Percentiles rank a stretch among this genome's conserved stretches.
phyloP scores from a whole-genome alignment of 2,888 invertebrate genomes.

The Zeuzera pyrina region DNA sequence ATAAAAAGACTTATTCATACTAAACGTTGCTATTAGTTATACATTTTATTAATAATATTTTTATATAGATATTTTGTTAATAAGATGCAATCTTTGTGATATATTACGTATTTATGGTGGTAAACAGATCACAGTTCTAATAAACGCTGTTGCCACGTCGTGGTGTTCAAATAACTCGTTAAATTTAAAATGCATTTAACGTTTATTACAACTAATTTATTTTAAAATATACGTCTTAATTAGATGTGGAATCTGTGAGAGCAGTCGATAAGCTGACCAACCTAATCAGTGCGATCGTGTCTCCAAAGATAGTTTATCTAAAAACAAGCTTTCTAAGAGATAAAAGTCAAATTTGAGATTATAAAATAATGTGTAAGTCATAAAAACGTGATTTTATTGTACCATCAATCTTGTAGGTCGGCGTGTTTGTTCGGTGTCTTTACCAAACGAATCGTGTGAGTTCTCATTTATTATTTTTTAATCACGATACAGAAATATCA shows the following conservation, averaged over 20 bases:
- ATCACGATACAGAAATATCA: too few relatives aligned
- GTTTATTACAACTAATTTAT: conserved; percentile 26
- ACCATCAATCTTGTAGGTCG: conserved; percentile 63
- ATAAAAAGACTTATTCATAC: too few relatives aligned
- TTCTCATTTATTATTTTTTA: conserved; percentile 26
- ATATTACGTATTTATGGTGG: too few relatives aligned
- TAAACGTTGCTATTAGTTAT: too few relatives aligned
- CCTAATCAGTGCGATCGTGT: conserved; percentile 61
- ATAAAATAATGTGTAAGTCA: conserved; percentile 58
- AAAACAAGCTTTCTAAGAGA: conserved; percentile 60
- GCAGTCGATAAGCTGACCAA: conserved; percentile 20
- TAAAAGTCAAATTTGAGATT: conserved; percentile 64
- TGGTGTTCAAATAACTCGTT: conserved; percentile 29
- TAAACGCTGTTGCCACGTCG: conserved; percentile 28
- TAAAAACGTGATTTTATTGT: conserved; percentile 63
- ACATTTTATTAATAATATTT: too few relatives aligned
- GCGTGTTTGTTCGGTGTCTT: conserved; percentile 30
- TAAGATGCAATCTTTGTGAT: too few relatives aligned
- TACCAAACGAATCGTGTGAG: conserved; percentile 38
- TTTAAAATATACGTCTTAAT: conserved; percentile 40
- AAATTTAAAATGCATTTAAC: conserved; percentile 25
- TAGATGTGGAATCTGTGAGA: conserved; percentile 23
- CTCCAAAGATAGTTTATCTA: conserved; percentile 53
- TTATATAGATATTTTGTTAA: too few relatives aligned
- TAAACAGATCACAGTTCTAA: too few relatives aligned